Conservation (phyloP, 1,140 invertebrate species). For the Trypoxylus dichotomus region DNA sequence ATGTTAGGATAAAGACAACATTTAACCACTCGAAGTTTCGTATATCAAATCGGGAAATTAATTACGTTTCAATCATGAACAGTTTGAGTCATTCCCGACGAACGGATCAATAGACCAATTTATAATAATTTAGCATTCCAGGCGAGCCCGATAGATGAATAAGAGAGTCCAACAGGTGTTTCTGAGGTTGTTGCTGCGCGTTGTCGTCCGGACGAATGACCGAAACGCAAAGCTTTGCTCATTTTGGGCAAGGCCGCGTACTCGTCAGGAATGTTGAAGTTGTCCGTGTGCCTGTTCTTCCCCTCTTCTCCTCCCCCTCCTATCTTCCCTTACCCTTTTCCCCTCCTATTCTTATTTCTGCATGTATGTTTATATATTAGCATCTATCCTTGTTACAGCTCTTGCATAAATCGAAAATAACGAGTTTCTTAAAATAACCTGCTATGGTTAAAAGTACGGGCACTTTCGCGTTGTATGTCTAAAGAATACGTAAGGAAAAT, state of each 20-base stretch:
- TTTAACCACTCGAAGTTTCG: too few relatives aligned
- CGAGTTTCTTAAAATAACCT: background rate
- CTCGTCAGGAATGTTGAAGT: conserved; percentile 33
- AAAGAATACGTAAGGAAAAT: too few relatives aligned
- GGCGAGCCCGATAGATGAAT: background rate
- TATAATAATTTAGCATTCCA: background rate
- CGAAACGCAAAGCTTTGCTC: background rate
- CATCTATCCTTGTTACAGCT: background rate
- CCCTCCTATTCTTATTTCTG: background rate
- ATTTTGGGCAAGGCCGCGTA: conserved; percentile 36
- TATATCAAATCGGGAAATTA: too few relatives aligned
- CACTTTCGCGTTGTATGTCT: too few relatives aligned
- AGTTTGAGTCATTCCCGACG: too few relatives aligned
- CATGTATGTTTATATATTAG: background rate
- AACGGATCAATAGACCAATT: background rate
- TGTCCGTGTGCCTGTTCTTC: background rate
- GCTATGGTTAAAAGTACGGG: background rate
- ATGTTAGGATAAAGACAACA: too few relatives aligned
- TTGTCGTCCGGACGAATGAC: conserved; percentile 26
- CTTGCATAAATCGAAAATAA: background rate
- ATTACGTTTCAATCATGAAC: too few relatives aligned
- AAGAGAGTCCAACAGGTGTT: background rate
- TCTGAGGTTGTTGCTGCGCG: background rate
- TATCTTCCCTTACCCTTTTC: background rate
- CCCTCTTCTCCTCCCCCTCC: background rate